Evolutionary conservation across 2,113 vertebrate species (phyloP), one percentile per base, ranked within the genome.

Genomic region (Triplophysa tibetana): DNA sequence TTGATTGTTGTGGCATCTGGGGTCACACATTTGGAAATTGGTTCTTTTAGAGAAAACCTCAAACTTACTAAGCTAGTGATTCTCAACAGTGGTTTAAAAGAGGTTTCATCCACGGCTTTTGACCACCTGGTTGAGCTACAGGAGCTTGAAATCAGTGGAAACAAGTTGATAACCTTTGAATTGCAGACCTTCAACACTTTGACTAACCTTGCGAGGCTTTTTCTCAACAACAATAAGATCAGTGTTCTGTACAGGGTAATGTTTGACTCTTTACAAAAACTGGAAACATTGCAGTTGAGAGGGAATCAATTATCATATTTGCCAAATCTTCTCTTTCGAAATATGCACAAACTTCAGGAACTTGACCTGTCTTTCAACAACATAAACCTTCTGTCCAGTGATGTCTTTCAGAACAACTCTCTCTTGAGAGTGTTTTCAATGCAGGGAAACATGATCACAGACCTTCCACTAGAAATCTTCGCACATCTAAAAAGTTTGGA

Each of bases 81-180:
- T 81, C 80, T 97, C 3, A 95, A 93, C 79, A 95, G 94, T 4
- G 23, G 80, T 1, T 84, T 96, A 52, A 23, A 3, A 2, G 79
- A 75, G 17, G 21, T 98, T 12, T 87, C 90, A 11, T 8, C 56
- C 0, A 79, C 77, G 0, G 89, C 94, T 38, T 96, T 98, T 4
- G 78, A 73, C 2, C 75, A 84, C 3, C 85, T 96, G 78, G 62
- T 87, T 0, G 54, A 64, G 23, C 91, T 99, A 1, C 21, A 62
- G 0, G 96, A 97, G 88, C 88, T 99, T 89, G 96, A 98, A 56
- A 84, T 99, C 81, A 96, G 95, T 0, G 95, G 94, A 8, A 94
- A 90, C n/a, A 45, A 86, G 61, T 76, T 91, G 77, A 38, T 81
- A 0, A 19, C 48, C 0, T 14, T 98, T 69, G 82, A 81, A 4